Evolutionary conservation across 1,140 invertebrate species (phyloP).

Genomic region (Euura saliciscinereae): DNA sequence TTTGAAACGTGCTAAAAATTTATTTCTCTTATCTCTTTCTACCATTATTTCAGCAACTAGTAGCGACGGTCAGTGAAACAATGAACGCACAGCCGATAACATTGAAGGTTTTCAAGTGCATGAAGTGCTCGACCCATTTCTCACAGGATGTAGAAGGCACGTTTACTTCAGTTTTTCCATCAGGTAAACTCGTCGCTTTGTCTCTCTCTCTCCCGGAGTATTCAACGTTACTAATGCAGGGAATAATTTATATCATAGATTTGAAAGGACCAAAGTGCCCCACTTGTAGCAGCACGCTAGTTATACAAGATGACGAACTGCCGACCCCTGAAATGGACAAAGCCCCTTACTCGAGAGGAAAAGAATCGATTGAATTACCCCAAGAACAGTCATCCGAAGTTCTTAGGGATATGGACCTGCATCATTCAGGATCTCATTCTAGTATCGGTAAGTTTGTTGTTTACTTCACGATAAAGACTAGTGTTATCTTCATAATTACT

Average conservation of each 20-base stretch:
- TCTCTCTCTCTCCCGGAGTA: neutral
- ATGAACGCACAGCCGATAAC: constrained; percentile 60
- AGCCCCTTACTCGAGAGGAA: constrained; percentile 16
- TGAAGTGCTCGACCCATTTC: constrained; percentile 68
- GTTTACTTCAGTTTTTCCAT: constrained; percentile 20
- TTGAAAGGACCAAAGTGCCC: constrained; percentile 58
- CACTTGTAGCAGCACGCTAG: constrained; percentile 64
- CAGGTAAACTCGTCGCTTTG: constrained; percentile 30
- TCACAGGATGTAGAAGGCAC: constrained; percentile 57
- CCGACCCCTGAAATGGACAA: constrained; percentile 32
- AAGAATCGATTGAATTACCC: constrained; percentile 17
- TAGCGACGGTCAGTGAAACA: constrained; percentile 56
- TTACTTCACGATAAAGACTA: neutral
- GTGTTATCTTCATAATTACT: no score
- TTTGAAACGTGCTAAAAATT: no score
- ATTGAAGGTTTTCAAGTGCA: constrained; percentile 64
- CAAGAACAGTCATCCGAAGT: constrained; percentile 20
- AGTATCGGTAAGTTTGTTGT: constrained; percentile 48
- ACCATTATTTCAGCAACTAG: constrained; percentile 57
- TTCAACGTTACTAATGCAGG: neutral
- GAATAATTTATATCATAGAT: constrained; percentile 35
- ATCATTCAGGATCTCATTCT: constrained; percentile 52
- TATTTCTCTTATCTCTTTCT: constrained; percentile 4
- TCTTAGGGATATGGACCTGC: constrained; percentile 27
- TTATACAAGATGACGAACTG: constrained; percentile 60